Conservation (phyloP, 1,140 invertebrate species). For the Drosophila arizonae region DNA sequence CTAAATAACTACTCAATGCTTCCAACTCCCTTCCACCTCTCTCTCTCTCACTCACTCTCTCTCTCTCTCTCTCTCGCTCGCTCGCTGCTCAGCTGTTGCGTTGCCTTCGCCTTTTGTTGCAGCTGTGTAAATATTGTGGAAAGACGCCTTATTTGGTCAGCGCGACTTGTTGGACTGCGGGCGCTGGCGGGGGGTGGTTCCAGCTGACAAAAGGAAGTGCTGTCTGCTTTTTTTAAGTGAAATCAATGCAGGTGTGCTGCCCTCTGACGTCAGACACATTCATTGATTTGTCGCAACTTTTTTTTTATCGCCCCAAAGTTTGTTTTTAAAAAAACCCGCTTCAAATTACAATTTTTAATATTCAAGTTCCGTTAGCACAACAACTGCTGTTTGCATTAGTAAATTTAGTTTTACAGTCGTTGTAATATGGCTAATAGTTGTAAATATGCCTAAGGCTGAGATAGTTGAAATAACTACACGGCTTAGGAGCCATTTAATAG, state of each 20-base stretch:
- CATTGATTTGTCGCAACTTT: conserved; percentile 21
- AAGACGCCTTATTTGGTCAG: conserved; percentile 61
- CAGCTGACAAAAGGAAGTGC: conserved; percentile 59
- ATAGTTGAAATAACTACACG: too few species aligned
- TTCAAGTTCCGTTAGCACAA: not conserved
- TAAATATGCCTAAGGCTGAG: too few species aligned
- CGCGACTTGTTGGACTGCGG: conserved; percentile 2
- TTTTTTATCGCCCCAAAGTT: not conserved
- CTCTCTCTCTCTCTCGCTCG: not conserved
- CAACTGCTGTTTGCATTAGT: not conserved
- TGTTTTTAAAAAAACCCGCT: not conserved
- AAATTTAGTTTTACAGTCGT: too few species aligned
- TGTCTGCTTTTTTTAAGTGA: conserved; percentile 20
- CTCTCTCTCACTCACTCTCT: not conserved
- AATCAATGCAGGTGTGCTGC: conserved; percentile 66
- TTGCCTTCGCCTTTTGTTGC: conserved; percentile 24
- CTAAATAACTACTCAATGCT: not conserved
- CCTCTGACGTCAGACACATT: conserved; percentile 49
- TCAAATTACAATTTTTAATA: conserved; percentile 4
- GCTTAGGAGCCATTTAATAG: too few species aligned
- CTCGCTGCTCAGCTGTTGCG: not conserved
- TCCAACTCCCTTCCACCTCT: too few species aligned
- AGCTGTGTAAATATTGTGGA: conserved; percentile 55
- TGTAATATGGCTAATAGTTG: too few species aligned
- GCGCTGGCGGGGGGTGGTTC: not conserved